Conservation (phyloP, 2,888 invertebrate species). For the Cylloceria caligata region DNA sequence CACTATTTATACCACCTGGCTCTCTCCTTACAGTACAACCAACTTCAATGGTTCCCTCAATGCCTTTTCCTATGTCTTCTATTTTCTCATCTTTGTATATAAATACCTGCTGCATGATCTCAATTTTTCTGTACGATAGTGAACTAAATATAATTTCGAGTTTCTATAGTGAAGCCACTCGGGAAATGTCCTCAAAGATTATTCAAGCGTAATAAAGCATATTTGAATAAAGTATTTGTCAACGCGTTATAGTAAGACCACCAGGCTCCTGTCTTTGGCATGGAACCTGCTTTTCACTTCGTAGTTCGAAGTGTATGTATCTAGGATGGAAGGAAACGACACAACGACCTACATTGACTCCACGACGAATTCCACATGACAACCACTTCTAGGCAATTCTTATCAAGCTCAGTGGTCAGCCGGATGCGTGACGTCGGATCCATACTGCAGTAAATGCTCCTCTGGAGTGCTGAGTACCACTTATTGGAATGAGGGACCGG, state of each 20-base stretch:
- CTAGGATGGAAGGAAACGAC: background rate
- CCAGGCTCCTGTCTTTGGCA: background rate
- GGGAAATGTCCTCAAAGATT: conserved; percentile 34
- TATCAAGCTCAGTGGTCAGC: conserved; percentile 57
- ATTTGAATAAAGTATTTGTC: background rate
- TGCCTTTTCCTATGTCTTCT: conserved; percentile 1
- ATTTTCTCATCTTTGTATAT: background rate
- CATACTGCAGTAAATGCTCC: conserved; percentile 4
- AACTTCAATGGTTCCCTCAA: conserved; percentile 10
- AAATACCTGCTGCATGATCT: conserved; percentile 2
- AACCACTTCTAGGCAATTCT: conserved; percentile 49
- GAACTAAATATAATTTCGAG: conserved; percentile 22
- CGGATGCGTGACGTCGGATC: conserved; percentile 51
- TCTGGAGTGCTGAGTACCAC: conserved; percentile 54
- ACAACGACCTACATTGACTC: conserved; percentile 48
- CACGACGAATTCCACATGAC: conserved; percentile 15
- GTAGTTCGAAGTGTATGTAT: background rate
- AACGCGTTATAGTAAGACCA: background rate
- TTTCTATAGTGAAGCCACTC: conserved; percentile 6
- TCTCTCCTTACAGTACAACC: background rate
- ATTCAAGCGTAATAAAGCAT: conserved; percentile 13
- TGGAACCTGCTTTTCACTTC: background rate
- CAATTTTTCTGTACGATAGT: background rate
- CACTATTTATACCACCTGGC: conserved; percentile 48
- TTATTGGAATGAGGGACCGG: conserved; percentile 61